A percentile compares a stretch with the other conserved stretches of the same genome.
These are phyloP conservation scores for Paragorgia papillata DNA, from an alignment of 92 coral and sea anemone genomes.

Conservation along the genomic window DNA sequence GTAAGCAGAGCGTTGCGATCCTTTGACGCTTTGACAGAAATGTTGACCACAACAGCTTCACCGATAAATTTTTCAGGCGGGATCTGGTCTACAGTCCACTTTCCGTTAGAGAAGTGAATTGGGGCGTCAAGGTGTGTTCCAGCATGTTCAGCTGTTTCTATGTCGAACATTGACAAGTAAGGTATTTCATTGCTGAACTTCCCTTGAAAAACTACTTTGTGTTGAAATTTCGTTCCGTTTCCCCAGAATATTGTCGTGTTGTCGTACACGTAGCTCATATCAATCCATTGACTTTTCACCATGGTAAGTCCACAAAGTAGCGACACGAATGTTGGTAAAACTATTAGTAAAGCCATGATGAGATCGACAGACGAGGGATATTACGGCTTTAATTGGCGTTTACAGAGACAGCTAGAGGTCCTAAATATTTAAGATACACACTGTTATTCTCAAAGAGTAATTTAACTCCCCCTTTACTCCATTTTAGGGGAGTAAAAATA, in stretches of 20 bases:
- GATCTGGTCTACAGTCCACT: conserved; percentile 13
- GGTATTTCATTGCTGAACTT: neutral
- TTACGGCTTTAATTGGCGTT: no score
- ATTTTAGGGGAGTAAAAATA: no score
- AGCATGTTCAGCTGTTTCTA: conserved; percentile 14
- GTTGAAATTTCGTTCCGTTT: neutral
- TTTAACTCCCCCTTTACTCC: no score
- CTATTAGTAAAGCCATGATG: no score
- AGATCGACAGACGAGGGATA: no score
- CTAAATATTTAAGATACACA: no score
- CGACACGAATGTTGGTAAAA: neutral
- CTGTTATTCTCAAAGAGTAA: no score
- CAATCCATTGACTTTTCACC: neutral
- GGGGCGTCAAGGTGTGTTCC: conserved; percentile 51
- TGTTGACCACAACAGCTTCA: conserved; percentile 28
- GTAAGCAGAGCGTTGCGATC: conserved; percentile 40
- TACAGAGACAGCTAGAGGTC: no score
- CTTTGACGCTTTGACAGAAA: conserved; percentile 18
- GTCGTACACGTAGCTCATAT: neutral
- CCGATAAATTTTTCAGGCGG: conserved; percentile 38
- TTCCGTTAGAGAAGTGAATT: conserved; percentile 33
- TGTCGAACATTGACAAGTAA: neutral
- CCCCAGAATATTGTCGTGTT: neutral
- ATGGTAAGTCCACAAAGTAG: neutral
- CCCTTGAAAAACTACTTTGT: neutral